Base-by-base conservation (phyloP, 2,888 invertebrate genomes). In the Orgyia antiqua region DNA sequence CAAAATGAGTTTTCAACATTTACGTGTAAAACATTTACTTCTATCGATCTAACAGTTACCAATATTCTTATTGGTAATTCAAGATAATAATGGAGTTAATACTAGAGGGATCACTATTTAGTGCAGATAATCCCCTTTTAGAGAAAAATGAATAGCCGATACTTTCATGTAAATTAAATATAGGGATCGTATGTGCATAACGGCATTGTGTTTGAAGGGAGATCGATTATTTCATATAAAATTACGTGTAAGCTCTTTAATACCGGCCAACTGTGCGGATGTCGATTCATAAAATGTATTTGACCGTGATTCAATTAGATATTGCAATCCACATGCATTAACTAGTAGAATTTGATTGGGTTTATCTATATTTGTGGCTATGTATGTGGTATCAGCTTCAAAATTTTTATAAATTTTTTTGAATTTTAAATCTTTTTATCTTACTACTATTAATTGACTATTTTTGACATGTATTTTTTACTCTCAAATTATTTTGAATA, bases 141-240 rank as follows among this genome's bases (percentile, higher is more conserved):
- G 70, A 80, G 71, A 82, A 83, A 83, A 79, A 79, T 69, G 70
- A 75, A 77, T 76, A 51, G 68, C 57, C 50, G 45, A 59, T 58
- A 71, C 73, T 75, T 72, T 82, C 74, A 83, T 83, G 78, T 80
- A 80, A 80, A 83, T 84, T 70, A 73, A 79, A 76, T 72, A 68
- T 66, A 68, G 68, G 79, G 77, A 67, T 65, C 65, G 63, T 58
- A 57, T 63, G 64, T 58, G 53, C 52, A 33, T 58, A 45, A 53
- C 55, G 60, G 64, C 54, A 56, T 47, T 57, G 60, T 62, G 45
- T 39, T 34, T 31, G 33, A 31, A 58, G 57, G 56, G 64, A 54
- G 62, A 68, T 63, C 58, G 67, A 67, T 73, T 55, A 62, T 55
- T 66, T 55, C 43, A 37, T 58, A 53, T 43, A 42, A 45, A 63